Evolutionary conservation across 1,140 invertebrate genomes (phyloP).

Genomic region (Stegodyphus mimosarum): DNA sequence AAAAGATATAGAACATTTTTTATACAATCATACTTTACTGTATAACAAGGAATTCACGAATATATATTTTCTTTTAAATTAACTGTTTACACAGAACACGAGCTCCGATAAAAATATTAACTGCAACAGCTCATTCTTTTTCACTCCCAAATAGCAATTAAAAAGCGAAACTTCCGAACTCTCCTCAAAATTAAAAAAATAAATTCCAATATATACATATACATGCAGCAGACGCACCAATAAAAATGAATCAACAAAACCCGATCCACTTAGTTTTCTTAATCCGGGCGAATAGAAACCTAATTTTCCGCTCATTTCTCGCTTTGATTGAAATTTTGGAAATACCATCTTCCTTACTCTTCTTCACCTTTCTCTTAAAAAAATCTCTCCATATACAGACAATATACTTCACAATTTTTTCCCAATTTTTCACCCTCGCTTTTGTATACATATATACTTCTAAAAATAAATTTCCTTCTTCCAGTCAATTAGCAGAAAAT

Average conservation of each 20-base stretch:
- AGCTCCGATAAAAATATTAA: too few species aligned
- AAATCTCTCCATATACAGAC: neutral
- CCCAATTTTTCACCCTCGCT: constrained; percentile 8
- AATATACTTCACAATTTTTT: constrained; percentile 13
- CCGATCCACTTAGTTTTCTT: constrained; percentile 18
- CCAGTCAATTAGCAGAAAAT: constrained; percentile 59
- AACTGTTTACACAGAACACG: too few species aligned
- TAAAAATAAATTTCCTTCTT: constrained; percentile 45
- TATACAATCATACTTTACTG: too few species aligned
- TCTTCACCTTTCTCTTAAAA: neutral
- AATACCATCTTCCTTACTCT: constrained; percentile 11
- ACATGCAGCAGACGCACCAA: neutral
- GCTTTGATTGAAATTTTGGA: constrained; percentile 50
- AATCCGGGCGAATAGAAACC: constrained; percentile 41
- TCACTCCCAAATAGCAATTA: too few species aligned
- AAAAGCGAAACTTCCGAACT: too few species aligned
- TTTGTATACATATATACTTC: neutral
- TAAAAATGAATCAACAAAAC: constrained; percentile 10
- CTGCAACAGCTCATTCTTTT: too few species aligned
- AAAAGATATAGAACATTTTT: too few species aligned
- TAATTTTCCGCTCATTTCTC: constrained; percentile 50
- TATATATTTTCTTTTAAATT: too few species aligned
- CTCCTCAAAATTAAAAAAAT: too few species aligned
- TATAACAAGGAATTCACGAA: too few species aligned
- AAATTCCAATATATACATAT: too few species aligned